Percentiles rank a stretch among this genome's conserved stretches.
phyloP scores from a whole-genome alignment of 2,888 invertebrate species.

The Euplexia lucipara region DNA sequence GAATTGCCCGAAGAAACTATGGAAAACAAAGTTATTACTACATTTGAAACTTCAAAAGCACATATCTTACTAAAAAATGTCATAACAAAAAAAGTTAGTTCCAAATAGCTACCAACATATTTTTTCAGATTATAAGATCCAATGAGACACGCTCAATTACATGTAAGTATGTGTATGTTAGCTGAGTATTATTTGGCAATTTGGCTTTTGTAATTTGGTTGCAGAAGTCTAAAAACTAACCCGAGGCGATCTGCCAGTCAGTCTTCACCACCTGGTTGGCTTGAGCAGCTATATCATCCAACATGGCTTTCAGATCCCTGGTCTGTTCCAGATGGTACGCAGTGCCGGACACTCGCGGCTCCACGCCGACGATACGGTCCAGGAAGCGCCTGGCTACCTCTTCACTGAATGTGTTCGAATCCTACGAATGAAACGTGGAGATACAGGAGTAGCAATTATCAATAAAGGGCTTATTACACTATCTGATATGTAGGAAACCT shows the following conservation, averaged over 20 bases:
- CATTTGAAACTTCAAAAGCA: no score
- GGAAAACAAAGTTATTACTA: no score
- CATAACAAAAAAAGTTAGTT: no score
- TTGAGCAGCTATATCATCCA: constrained; percentile 73
- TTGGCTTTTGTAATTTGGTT: no score
- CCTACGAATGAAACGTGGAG: constrained; percentile 59
- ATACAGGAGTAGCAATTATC: not conserved
- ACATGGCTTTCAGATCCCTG: constrained; percentile 72
- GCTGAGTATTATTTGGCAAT: no score
- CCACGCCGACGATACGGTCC: constrained; percentile 73
- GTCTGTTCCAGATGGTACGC: constrained; percentile 80
- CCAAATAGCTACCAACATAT: no score
- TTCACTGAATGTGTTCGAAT: constrained; percentile 79
- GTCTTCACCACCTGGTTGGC: constrained; percentile 72
- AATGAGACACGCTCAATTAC: no score
- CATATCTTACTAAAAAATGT: no score
- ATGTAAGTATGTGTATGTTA: no score
- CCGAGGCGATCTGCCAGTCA: constrained; percentile 82
- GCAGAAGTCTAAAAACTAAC: constrained; percentile 64
- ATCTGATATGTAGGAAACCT: no score
- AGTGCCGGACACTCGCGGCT: constrained; percentile 81
- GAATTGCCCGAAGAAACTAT: no score
- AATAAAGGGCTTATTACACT: not conserved
- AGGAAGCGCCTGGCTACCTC: constrained; percentile 77
- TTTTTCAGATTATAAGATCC: no score